Conservation (phyloP, 2,888 invertebrate species). For the Ornithoptera alexandrae region DNA sequence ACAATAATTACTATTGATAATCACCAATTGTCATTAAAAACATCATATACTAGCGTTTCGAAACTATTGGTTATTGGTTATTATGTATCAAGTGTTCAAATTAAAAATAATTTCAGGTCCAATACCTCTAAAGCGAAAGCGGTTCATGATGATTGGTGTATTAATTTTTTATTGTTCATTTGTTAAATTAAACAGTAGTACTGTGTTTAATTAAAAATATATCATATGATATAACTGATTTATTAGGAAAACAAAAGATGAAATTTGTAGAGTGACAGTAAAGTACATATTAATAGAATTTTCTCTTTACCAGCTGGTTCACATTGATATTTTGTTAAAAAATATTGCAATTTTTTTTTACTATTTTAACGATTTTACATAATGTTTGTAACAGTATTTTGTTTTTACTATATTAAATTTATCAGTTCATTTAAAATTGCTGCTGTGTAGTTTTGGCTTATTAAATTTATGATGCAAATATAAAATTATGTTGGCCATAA, state of each 20-base stretch:
- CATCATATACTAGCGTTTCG: neutral
- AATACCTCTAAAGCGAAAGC: too few species aligned
- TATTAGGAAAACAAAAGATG: neutral
- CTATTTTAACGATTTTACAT: neutral
- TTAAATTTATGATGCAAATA: neutral
- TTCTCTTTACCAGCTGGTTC: neutral
- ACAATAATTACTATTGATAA: constrained; percentile 22
- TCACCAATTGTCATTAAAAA: neutral
- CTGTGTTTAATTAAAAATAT: too few species aligned
- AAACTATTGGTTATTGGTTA: neutral
- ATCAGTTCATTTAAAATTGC: neutral
- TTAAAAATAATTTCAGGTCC: neutral
- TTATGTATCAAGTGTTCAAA: neutral
- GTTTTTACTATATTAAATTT: neutral
- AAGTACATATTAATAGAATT: neutral
- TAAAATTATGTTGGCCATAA: constrained; percentile 21
- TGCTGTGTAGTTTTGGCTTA: neutral
- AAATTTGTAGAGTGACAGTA: neutral
- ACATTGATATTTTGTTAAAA: neutral
- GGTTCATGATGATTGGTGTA: too few species aligned
- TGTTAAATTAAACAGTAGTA: too few species aligned
- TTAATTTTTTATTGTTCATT: too few species aligned
- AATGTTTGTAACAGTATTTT: too few species aligned
- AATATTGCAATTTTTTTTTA: neutral
- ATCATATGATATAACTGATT: too few species aligned